Evolutionary conservation across 2,797 vertebrate genomes (phyloP).

Genomic region (Orientallactaga sibirica): DNA sequence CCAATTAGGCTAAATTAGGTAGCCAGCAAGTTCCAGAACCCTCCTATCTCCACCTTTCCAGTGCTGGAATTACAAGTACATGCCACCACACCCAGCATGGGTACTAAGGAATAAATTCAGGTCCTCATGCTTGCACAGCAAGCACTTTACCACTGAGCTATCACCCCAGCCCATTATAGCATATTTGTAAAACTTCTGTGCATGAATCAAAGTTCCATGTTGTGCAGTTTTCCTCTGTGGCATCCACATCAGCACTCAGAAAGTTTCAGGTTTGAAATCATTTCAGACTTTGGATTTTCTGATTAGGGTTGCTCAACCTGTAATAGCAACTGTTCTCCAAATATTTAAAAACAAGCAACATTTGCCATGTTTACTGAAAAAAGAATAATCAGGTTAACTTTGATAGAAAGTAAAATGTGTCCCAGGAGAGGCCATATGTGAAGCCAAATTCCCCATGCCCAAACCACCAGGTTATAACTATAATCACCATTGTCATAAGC

Average conservation of each 20-base stretch:
- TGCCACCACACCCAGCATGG: no score
- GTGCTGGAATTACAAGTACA: no score
- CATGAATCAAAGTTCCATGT: background rate
- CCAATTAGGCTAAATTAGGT: background rate
- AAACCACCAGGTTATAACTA: no score
- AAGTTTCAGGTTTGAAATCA: background rate
- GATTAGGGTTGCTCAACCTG: background rate
- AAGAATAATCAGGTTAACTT: slow-evolving; percentile 31
- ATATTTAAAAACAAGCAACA: slow-evolving; percentile 5
- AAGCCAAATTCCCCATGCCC: no score
- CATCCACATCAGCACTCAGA: no score
- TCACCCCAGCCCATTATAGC: no score
- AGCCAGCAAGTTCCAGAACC: background rate
- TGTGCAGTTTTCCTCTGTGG: background rate
- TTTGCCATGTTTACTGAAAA: background rate
- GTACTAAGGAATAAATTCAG: no score
- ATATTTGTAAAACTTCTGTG: background rate
- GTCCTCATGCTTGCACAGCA: no score
- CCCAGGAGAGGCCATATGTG: no score
- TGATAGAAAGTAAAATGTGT: slow-evolving; percentile 40
- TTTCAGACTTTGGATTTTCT: background rate
- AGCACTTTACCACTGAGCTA: no score
- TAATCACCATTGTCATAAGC: background rate
- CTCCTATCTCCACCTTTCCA: background rate
- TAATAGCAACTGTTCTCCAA: background rate